A percentile compares a stretch with the other conserved stretches of the same genome.
Conservation (phyloP, 1,140 invertebrate species). For the Drosophila obscura region DNA sequence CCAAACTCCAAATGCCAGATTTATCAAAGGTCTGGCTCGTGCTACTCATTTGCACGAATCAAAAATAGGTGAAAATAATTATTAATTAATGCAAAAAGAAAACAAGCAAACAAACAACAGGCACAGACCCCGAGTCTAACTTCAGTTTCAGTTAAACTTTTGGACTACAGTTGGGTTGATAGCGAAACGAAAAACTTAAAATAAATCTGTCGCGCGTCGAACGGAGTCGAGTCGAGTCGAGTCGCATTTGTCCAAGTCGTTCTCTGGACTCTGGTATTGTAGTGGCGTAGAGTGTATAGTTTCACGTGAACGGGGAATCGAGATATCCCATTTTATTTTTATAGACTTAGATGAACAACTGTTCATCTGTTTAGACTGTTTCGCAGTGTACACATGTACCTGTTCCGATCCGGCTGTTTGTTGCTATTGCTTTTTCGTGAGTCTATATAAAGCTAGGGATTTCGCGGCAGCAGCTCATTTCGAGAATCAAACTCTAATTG, state of each 20-base stretch:
- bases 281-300: neutral
- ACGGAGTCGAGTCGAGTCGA: no score
- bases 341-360: conserved; percentile 35
- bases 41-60: conserved; percentile 56
- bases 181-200: no score
- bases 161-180: no score
- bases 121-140: neutral
- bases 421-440: conserved; percentile 8
- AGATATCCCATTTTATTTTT: conserved; percentile 13
- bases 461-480: conserved; percentile 42
- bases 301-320: neutral
- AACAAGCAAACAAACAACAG: conserved; percentile 33
- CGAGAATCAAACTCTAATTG: conserved; percentile 54
- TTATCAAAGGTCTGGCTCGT: conserved; percentile 45
- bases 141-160: no score
- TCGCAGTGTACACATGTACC: neutral
- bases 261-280: neutral
- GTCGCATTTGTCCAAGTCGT: no score
- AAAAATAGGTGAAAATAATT: conserved; percentile 23
- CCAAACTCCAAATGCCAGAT: neutral
- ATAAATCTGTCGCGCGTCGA: no score
- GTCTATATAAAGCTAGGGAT: conserved; percentile 41
- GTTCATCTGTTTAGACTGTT: conserved; percentile 6
- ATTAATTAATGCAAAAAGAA: conserved; percentile 16
- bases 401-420: neutral